Percentiles rank a stretch among this genome's conserved stretches.
Evolutionary conservation across 1,140 invertebrate genomes (phyloP).

Genomic region (Ridgeia piscesae): DNA sequence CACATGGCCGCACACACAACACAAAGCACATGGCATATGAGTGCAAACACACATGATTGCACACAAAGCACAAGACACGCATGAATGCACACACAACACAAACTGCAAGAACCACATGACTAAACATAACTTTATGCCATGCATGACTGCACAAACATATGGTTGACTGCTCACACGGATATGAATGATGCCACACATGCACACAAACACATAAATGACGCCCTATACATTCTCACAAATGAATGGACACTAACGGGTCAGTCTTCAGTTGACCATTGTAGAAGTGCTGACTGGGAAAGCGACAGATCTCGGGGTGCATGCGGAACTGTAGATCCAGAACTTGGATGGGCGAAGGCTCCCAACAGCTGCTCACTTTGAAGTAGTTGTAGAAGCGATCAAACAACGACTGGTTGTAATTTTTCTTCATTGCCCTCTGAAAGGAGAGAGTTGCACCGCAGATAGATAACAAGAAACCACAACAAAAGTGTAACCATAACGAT

Average conservation of each 20-base stretch:
- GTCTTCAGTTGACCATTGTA: slow-evolving; percentile 41
- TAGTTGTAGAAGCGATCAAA: slow-evolving; percentile 48
- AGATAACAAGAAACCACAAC: background rate
- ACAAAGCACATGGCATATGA: too few relatives aligned
- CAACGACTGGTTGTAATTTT: slow-evolving; percentile 44
- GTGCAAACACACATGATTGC: too few relatives aligned
- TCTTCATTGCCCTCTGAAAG: slow-evolving; percentile 40
- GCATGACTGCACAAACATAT: too few relatives aligned
- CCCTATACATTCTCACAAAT: too few relatives aligned
- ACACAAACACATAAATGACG: background rate
- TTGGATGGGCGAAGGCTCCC: slow-evolving; percentile 35
- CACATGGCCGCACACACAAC: too few relatives aligned
- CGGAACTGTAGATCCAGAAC: slow-evolving; percentile 48
- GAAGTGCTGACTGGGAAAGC: slow-evolving; percentile 42
- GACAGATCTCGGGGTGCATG: slow-evolving; percentile 46
- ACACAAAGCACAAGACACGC: too few relatives aligned
- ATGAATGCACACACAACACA: too few relatives aligned
- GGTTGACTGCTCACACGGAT: too few relatives aligned
- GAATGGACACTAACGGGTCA: slow-evolving; percentile 36
- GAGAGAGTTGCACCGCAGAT: background rate
- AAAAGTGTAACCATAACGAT: too few relatives aligned
- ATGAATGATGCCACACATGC: too few relatives aligned
- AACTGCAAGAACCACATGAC: too few relatives aligned
- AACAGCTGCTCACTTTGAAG: slow-evolving; percentile 27
- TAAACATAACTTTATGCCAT: too few relatives aligned